phyloP scores from a whole-genome alignment of 2,888 invertebrate genomes.

The Lasioglossum leucozonium region DNA sequence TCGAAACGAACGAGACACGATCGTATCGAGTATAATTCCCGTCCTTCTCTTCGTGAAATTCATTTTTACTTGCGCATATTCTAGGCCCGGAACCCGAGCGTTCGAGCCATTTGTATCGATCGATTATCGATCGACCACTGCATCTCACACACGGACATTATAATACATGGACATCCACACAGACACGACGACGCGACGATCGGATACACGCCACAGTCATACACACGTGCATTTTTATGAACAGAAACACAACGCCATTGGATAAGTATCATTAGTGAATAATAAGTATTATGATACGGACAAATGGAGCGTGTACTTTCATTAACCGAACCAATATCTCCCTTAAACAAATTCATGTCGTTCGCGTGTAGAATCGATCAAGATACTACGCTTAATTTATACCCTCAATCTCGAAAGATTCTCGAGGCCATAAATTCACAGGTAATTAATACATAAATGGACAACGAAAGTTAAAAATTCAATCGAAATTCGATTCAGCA shows the following conservation, averaged over 20 bases:
- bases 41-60: slow-evolving; percentile 56
- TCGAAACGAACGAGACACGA: slow-evolving; percentile 29
- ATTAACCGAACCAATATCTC: slow-evolving; percentile 12
- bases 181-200: not conserved
- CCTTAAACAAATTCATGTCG: not conserved
- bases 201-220: not conserved
- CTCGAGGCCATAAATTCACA: not conserved
- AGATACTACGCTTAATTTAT: not conserved
- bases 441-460: not conserved
- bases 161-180: not conserved
- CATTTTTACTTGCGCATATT: slow-evolving; percentile 52
- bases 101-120: slow-evolving; percentile 47
- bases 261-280: slow-evolving; percentile 61
- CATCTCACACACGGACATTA: slow-evolving; percentile 10
- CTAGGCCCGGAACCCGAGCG: slow-evolving; percentile 22
- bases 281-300: slow-evolving; percentile 63
- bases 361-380: no score
- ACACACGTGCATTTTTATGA: slow-evolving; percentile 56
- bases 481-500: slow-evolving; percentile 1
- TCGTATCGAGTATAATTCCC: slow-evolving; percentile 52
- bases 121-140: slow-evolving; percentile 37
- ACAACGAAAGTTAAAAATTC: slow-evolving; percentile 5
- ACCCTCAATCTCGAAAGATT: not conserved
- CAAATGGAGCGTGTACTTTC: slow-evolving; percentile 41
- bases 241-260: slow-evolving; percentile 42